Conservation (phyloP, 2,113 vertebrate genomes). For the Xenus cinereus region DNA sequence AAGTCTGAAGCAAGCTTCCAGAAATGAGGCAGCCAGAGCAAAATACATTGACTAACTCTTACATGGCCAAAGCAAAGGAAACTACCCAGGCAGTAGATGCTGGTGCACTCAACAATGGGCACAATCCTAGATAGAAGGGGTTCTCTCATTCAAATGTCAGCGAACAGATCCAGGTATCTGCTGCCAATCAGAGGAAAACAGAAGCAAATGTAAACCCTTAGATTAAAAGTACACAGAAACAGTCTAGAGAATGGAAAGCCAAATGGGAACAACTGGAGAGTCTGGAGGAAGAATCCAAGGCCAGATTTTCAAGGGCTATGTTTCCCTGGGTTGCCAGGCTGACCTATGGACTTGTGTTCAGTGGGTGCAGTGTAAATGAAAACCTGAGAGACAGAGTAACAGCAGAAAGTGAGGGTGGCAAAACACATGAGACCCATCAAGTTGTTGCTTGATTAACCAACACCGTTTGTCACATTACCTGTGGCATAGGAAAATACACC, state of each 20-base stretch:
- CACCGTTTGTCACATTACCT: background rate
- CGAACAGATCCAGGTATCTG: background rate
- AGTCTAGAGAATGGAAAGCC: background rate
- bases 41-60: background rate
- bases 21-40: constrained; percentile 11
- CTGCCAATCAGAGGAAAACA: background rate
- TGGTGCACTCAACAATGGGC: background rate
- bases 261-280: background rate
- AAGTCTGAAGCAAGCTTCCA: constrained; percentile 55
- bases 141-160: background rate
- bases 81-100: background rate
- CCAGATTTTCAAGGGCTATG: background rate
- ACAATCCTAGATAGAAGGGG: background rate
- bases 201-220: background rate
- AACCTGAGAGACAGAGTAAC: background rate
- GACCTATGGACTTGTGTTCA: background rate
- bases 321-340: background rate
- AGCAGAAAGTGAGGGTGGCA: background rate
- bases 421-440: background rate
- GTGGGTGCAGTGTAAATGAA: background rate
- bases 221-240: background rate
- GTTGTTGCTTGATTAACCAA: background rate
- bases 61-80: background rate
- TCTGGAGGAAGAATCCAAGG: background rate
- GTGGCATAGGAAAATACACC: background rate